Base-by-base conservation (phyloP, 2,797 vertebrate genomes). In the Harpagifer antarcticus region DNA sequence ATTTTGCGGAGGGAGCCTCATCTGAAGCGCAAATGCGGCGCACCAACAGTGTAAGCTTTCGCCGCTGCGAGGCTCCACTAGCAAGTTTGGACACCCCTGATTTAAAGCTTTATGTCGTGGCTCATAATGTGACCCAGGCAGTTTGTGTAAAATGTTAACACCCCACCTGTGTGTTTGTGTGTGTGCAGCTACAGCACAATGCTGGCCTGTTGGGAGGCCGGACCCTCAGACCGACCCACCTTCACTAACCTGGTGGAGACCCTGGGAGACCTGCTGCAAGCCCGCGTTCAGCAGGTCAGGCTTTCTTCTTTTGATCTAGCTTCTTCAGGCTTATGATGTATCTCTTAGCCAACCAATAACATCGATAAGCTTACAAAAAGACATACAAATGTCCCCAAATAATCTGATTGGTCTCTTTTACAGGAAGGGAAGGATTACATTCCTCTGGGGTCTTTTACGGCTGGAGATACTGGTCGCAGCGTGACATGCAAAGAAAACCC, bases 391-490 rank as follows among this genome's bases (percentile, higher is more conserved):
- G 27, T 23, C 23, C 23, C 23, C 23, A 55, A 53, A 74, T 37
- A 3, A 4, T 4, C 2, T 2, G 45, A 1, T 37, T 3, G 5
- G 52, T 74, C 15, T 64, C 33, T 58, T 81, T 17, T 44, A 56
- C 81, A 99, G 98, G 96, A 95, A 33, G 98, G 97, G 45, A 99
- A 99, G 84, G 96, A 98, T 78, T 98, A 98, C 45, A 96, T 99
- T 88, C 97, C 98, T 9, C 83, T 99, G 64, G 94, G 92, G 13
- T 86, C 93, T 1, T 92, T 96, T 72, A 68, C 93, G 76, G 79
- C 84, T 42, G 89, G 81, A 44, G 91, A 80, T 27, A 19, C 7
- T 86, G 49, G 81, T 47, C 19, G 12, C 53, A 85, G 58, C 1
- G 86, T 91, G 56, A 2, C 48, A 6, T 79, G 77, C 31, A 87